Evolutionary conservation across 1,140 invertebrate species (phyloP).

Genomic region (Goniozus legneri): DNA sequence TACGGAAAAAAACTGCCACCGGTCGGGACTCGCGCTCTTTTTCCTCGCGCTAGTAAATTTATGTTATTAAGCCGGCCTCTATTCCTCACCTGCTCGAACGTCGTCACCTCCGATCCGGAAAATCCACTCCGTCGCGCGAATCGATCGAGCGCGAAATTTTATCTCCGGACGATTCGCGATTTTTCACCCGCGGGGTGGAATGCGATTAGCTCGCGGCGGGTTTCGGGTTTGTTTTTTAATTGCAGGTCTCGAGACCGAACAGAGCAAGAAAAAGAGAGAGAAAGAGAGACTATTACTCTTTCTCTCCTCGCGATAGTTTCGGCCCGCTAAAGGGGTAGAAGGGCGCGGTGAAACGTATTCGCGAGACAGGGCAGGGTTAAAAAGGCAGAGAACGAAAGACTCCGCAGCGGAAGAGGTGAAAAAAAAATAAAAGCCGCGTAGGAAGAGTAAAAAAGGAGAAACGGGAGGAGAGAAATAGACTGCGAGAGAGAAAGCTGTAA

Average conservation of each 20-base stretch:
- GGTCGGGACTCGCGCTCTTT: slow-evolving; percentile 12
- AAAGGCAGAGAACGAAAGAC: no score
- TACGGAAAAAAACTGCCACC: slow-evolving; percentile 43
- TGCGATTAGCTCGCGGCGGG: no score
- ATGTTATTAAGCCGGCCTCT: slow-evolving; percentile 25
- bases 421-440: not conserved
- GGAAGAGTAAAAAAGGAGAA: not conserved
- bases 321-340: no score
- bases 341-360: no score
- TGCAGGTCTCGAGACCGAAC: slow-evolving; percentile 38
- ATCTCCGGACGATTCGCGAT: no score
- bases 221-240: slow-evolving; percentile 48
- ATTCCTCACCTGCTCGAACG: slow-evolving; percentile 19
- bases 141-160: no score
- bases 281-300: slow-evolving; percentile 51
- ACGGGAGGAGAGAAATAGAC: slow-evolving; percentile 8
- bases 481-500: slow-evolving; percentile 38
- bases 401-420: not conserved
- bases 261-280: not conserved
- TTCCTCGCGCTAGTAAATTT: slow-evolving; percentile 16
- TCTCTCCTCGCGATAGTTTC: slow-evolving; percentile 34
- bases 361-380: no score
- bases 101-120: no score
- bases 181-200: no score
- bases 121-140: no score